These are phyloP conservation scores for Trichosurus vulpecula DNA, from an alignment of 2,797 vertebrate species.

Conservation along the genomic window DNA sequence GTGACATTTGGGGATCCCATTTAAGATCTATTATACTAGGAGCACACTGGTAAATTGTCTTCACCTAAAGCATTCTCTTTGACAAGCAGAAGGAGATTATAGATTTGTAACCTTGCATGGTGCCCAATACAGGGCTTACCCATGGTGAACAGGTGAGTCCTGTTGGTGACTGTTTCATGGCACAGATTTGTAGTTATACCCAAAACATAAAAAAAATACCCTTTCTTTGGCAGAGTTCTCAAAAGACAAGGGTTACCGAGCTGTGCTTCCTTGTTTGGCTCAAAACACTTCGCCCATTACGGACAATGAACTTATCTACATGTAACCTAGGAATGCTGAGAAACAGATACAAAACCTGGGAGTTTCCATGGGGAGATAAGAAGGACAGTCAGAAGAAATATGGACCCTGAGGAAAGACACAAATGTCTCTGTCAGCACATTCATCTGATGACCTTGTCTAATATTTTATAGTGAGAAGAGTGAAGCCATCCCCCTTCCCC, in stretches of 20 bases:
- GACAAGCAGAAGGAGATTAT: not conserved
- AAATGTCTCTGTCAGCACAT: not conserved
- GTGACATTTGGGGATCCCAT: slow-evolving; percentile 11
- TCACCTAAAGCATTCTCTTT: not conserved
- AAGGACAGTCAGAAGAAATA: slow-evolving; percentile 22
- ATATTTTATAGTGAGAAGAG: not conserved
- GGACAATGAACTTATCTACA: not conserved
- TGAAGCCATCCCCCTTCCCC: not conserved
- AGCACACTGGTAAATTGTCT: not conserved
- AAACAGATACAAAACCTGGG: slow-evolving; percentile 28
- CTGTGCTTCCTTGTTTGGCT: slow-evolving; percentile 40
- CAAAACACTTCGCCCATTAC: not conserved
- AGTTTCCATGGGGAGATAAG: slow-evolving; percentile 54
- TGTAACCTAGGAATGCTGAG: not conserved
- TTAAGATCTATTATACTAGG: not conserved
- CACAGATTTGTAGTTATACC: not conserved
- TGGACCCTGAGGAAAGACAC: not conserved
- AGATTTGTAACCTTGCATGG: not conserved
- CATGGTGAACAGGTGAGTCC: not conserved
- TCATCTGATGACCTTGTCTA: not conserved
- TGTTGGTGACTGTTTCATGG: not conserved
- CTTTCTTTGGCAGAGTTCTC: slow-evolving; percentile 47
- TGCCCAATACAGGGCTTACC: not conserved
- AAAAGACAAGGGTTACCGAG: slow-evolving; percentile 8
- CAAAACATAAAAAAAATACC: not conserved